A percentile compares a stretch with the other conserved stretches of the same genome.
Evolutionary conservation across 2,113 vertebrate genomes (phyloP).

Genomic region (Mohoua ochrocephala): DNA sequence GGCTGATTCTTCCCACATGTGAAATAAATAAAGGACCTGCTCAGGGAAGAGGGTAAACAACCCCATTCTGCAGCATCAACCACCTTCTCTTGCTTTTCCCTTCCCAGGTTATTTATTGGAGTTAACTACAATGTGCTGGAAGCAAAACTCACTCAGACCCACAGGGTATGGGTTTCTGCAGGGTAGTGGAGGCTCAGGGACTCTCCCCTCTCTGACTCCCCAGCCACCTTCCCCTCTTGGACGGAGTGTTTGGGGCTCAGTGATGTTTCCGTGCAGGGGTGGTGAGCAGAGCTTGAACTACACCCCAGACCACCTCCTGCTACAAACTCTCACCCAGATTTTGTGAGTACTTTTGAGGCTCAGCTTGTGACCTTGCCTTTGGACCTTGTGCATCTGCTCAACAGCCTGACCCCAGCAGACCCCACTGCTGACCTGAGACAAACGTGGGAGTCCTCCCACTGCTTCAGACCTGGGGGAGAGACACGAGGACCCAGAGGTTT

Average conservation of each 20-base stretch:
- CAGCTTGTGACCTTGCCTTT: neutral
- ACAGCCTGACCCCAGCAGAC: neutral
- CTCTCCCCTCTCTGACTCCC: neutral
- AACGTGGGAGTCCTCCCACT: accelerated
- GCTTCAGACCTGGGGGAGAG: neutral
- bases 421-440: neutral
- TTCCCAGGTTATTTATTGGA: neutral
- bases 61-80: neutral
- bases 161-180: neutral
- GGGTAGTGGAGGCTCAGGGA: neutral
- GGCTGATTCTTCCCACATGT: neutral
- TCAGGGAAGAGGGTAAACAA: neutral
- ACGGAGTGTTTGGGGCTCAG: accelerated
- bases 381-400: neutral
- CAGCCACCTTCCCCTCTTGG: neutral
- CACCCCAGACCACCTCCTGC: neutral
- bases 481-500: accelerated
- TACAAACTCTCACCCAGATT: neutral
- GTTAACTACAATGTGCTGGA: neutral
- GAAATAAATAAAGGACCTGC: neutral
- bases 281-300: neutral
- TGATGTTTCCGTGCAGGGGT: neutral
- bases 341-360: neutral
- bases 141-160: neutral
- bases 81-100: neutral